Percentiles rank a stretch among this genome's conserved stretches.
Evolutionary conservation across 2,888 invertebrate species (phyloP).

Genomic region (Drosophila mettleri): DNA sequence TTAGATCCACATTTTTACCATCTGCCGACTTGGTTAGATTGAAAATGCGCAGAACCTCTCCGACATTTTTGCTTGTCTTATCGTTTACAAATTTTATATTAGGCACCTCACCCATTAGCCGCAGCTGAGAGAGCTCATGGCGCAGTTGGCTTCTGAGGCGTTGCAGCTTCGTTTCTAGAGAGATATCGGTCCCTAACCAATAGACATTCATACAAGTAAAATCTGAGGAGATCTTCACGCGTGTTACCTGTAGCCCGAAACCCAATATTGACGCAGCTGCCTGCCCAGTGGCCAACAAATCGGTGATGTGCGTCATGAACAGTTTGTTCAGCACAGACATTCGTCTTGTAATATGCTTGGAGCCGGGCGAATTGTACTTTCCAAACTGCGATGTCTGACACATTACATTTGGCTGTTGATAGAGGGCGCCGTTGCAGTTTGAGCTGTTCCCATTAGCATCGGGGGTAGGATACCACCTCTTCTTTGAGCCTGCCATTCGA

Average conservation of each 20-base stretch:
- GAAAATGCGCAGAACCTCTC: conserved; percentile 86
- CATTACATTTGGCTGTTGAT: conserved; percentile 35
- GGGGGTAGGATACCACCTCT: conserved; percentile 78
- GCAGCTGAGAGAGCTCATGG: conserved; percentile 90
- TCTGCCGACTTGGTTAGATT: conserved; percentile 28
- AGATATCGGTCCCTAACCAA: conserved; percentile 88
- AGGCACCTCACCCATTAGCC: conserved; percentile 91
- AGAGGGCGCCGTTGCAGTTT: conserved; percentile 12
- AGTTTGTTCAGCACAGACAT: conserved; percentile 90
- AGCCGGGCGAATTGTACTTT: conserved; percentile 56
- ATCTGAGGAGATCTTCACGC: conserved; percentile 89
- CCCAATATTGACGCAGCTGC: conserved; percentile 87
- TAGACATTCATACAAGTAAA: conserved; percentile 89
- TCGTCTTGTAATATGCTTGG: conserved; percentile 87
- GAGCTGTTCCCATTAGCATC: conserved; percentile 16
- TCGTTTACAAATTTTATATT: conserved; percentile 91
- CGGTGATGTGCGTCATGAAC: conserved; percentile 92
- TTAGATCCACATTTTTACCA: neutral
- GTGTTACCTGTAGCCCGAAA: conserved; percentile 89
- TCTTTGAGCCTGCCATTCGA: conserved; percentile 80
- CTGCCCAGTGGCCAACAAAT: conserved; percentile 91
- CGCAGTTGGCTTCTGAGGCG: conserved; percentile 87
- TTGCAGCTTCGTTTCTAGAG: conserved; percentile 87
- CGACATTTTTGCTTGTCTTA: conserved; percentile 87
- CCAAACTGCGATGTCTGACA: conserved; percentile 66